A percentile compares a stretch with the other conserved stretches of the same genome.
These are phyloP conservation scores for Cheilosia variabilis DNA, from an alignment of 2,888 invertebrate species.

Conservation along the genomic window DNA sequence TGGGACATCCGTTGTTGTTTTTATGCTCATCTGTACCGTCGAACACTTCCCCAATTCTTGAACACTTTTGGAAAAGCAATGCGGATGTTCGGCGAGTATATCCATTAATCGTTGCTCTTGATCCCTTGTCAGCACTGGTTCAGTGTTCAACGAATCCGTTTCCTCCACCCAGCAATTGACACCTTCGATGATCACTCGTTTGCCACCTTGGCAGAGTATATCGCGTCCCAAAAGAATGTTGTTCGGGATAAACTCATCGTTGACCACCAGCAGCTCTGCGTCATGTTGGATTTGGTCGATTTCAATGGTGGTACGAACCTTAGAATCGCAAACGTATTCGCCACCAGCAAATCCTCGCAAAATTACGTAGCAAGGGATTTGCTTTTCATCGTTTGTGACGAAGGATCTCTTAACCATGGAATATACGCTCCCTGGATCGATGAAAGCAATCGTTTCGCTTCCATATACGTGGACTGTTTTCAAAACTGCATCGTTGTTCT, in stretches of 20 bases:
- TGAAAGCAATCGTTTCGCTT: neutral
- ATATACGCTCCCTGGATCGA: neutral
- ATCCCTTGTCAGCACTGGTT: neutral
- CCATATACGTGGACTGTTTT: slow-evolving; percentile 6
- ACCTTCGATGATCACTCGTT: slow-evolving; percentile 20
- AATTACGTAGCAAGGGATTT: too few relatives aligned
- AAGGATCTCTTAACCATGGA: neutral
- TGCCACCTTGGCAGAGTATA: slow-evolving; percentile 4
- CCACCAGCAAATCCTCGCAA: too few relatives aligned
- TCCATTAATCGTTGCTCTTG: neutral
- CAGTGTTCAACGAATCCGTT: neutral
- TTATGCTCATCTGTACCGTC: slow-evolving; percentile 18
- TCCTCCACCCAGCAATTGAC: slow-evolving; percentile 1
- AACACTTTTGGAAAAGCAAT: neutral
- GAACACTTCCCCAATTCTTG: neutral
- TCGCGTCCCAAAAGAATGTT: slow-evolving; percentile 24
- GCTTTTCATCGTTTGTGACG: too few relatives aligned
- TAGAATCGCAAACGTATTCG: too few relatives aligned
- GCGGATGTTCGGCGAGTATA: neutral
- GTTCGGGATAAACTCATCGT: slow-evolving; percentile 28
- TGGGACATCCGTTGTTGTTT: slow-evolving; percentile 3
- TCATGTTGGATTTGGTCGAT: slow-evolving; percentile 7
- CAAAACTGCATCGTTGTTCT: slow-evolving; percentile 19
- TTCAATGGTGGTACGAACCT: too few relatives aligned
- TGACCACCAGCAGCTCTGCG: slow-evolving; percentile 9